Evolutionary conservation across 2,113 vertebrate genomes (phyloP), one percentile per base, ranked within the genome.

Genomic region (Dermatemys mawii): DNA sequence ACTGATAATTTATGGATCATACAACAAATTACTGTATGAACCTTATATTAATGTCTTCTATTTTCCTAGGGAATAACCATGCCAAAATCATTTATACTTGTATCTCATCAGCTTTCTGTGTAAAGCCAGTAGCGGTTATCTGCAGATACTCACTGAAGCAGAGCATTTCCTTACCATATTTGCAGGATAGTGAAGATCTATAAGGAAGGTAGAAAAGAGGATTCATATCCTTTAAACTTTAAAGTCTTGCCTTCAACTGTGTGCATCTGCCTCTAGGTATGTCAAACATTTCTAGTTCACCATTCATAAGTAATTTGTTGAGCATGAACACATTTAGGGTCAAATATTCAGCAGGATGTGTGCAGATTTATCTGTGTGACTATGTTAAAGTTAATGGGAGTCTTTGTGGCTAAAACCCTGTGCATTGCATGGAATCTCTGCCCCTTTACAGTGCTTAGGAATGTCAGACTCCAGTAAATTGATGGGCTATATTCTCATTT

Each of bases 381-480:
- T 81, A 14, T 7, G 54, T 38, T 87, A 3, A 38, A 67, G 44
- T 3, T 26, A 19, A 32, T 3, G 14, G 67, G 22, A 83, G 8
- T 16, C 35, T 63, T 53, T 81, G 90, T 81, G 85, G 87, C 76
- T 46, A 11, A 0, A 0, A 10, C 35, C 78, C 27, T 75, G 44
- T 22, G 38, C 70, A 1, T 0, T 76, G 0, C 54, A 50, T 1
- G 27, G 78, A 16, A 44, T 84, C 87, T 22, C 11, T 84, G 32
- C 41, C 32, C 16, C 70, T 81, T 19, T 4, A 24, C 50, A 35
- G 83, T 3, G 50, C 86, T 81, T 2, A 16, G 79, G 5, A 90
- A 8, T 3, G 38, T 49, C 84, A 94, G 38, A 8, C 38, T 51
- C 0, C 0, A n/a, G 70, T 51, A 60, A 88, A 83, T 0, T 51